Base-by-base conservation (phyloP, 2,113 vertebrate species). In the Clarias batrachus region DNA sequence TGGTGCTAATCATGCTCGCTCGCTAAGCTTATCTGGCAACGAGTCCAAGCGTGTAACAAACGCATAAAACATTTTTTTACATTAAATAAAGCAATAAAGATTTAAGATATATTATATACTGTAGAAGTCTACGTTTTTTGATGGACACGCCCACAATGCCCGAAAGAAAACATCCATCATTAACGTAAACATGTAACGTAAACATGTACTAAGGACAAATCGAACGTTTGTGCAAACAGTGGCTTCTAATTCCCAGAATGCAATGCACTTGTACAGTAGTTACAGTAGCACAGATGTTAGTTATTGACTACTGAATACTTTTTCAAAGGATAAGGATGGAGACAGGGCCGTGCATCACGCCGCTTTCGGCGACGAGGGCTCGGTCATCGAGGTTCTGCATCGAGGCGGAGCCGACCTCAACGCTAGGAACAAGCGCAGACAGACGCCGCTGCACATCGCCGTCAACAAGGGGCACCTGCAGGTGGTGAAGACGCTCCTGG, bases 391-490 rank as follows among this genome's bases (percentile, higher is more conserved):
- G 93, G 98, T 99, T 78, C 91, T 99, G 87, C 98, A 99, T 88
- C 94, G 98, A 87, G 98, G 98, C 54, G 98, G 98, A 0, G 98
- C 98, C 0, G 98, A 99, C 92, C 87, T 99, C 91, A 99, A 99
- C 0, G 98, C 98, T 86, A 96, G 98, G 71, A 99, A 99, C 94
- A 99, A 99, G 86, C 96, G 98, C 65, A 93, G 97, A 68, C 98
- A 99, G 93, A 99, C 98, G 0, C 98, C 98, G 0, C 95, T 99
- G 86, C 98, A 99, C 88, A 99, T 99, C 83, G 98, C 98, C 33
- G 98, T 99, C 88, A 99, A 99, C 93, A 99, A 99, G 92, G 98
- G 98, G 41, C 98, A 99, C 87, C 94, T 99, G 86, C 98, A 99
- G 91, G 98, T 99, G 90, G 98, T 99, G 89, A 99, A 99, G 94